Evolutionary conservation across 2,888 invertebrate genomes (phyloP).

Genomic region (Agriopis marginaria): DNA sequence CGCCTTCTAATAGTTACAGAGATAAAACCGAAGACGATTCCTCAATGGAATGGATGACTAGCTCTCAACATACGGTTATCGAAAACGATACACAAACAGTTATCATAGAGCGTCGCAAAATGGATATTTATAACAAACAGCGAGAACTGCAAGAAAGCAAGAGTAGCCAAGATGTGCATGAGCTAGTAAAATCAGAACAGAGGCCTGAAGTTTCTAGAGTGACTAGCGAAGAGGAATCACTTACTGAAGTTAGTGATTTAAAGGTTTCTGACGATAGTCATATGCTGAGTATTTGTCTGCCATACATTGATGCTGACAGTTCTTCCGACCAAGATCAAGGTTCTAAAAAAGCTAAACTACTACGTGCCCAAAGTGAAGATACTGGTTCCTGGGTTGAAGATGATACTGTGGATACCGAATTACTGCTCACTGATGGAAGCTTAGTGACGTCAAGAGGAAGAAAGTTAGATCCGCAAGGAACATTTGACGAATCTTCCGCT

Average conservation of each 20-base stretch:
- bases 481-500: constrained; percentile 87
- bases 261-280: constrained; percentile 84
- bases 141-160: constrained; percentile 78
- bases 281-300: constrained; percentile 79
- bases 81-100: constrained; percentile 88
- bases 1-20: constrained; percentile 75
- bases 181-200: constrained; percentile 67
- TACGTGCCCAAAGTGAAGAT: constrained; percentile 88
- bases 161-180: constrained; percentile 73
- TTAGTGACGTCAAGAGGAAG: constrained; percentile 58
- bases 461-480: constrained; percentile 85
- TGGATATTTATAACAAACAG: constrained; percentile 87
- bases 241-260: constrained; percentile 88
- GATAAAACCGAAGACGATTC: constrained; percentile 81
- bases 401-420: constrained; percentile 88
- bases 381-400: constrained; percentile 90
- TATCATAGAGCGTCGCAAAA: constrained; percentile 86
- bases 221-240: constrained; percentile 89
- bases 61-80: constrained; percentile 76
- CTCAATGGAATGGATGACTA: constrained; percentile 80
- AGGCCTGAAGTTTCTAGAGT: constrained; percentile 82
- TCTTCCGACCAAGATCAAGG: constrained; percentile 79
- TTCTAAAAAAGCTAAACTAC: constrained; percentile 63
- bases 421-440: constrained; percentile 82
- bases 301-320: constrained; percentile 85